A percentile compares a stretch with the other conserved stretches of the same genome.
Conservation (phyloP, 2,113 vertebrate genomes). For the Catharus bicknelli region DNA sequence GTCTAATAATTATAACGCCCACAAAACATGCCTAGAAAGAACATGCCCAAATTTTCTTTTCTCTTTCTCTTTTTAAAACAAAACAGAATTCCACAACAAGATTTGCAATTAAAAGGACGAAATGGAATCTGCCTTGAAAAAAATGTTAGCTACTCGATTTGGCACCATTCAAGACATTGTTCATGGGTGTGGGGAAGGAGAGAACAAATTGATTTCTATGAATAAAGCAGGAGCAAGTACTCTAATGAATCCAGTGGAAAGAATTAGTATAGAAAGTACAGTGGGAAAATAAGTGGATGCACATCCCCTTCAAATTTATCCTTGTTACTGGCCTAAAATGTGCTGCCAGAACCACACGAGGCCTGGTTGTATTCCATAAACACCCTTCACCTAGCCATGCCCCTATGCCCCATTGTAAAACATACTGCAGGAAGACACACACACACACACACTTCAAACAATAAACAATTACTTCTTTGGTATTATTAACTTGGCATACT, state of each 20-base stretch:
- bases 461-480: neutral
- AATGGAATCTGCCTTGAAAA: conserved; percentile 65
- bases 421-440: neutral
- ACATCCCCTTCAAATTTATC: neutral
- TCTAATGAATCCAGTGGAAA: conserved; percentile 28
- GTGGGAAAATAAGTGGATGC: neutral
- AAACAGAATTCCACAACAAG: conserved; percentile 60
- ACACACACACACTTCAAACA: neutral
- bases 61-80: neutral
- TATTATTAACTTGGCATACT: neutral
- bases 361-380: neutral
- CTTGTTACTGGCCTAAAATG: neutral
- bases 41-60: conserved; percentile 40
- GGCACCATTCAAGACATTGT: conserved; percentile 15
- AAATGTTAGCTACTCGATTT: neutral
- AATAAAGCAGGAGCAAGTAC: neutral
- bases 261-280: neutral
- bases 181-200: conserved; percentile 2
- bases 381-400: neutral
- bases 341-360: neutral
- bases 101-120: conserved; percentile 72
- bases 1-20: conserved; percentile 59
- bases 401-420: neutral
- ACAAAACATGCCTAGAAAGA: conserved; percentile 66
- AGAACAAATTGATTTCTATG: conserved; percentile 15